Conservation (phyloP, 1,140 invertebrate genomes). For the Drosophila neocordata region DNA sequence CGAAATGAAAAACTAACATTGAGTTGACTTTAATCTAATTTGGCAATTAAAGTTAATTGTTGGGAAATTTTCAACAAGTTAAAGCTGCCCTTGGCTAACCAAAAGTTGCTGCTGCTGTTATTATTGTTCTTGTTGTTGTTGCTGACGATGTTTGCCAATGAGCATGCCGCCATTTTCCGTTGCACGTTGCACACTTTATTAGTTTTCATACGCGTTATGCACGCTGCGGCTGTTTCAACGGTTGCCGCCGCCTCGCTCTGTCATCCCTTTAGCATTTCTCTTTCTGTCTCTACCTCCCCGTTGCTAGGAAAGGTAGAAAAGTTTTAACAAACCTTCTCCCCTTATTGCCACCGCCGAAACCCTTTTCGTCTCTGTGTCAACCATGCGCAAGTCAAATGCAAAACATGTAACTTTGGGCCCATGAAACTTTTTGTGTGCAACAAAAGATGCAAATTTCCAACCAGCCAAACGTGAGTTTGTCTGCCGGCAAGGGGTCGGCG, state of each 20-base stretch:
- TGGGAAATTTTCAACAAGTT: slow-evolving; percentile 37
- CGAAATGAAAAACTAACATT: neutral
- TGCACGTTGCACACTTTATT: slow-evolving; percentile 78
- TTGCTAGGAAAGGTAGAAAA: slow-evolving; percentile 3
- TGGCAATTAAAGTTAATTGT: slow-evolving; percentile 62
- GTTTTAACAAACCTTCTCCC: slow-evolving; percentile 11
- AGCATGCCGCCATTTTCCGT: slow-evolving; percentile 60
- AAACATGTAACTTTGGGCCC: slow-evolving; percentile 65
- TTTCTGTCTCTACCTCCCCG: no score
- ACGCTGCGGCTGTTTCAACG: slow-evolving; percentile 15
- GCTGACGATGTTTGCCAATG: slow-evolving; percentile 72
- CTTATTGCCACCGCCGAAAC: slow-evolving; percentile 4
- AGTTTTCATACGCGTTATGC: slow-evolving; percentile 72
- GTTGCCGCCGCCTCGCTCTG: neutral
- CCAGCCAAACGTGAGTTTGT: slow-evolving; percentile 49
- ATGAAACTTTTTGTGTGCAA: slow-evolving; percentile 32
- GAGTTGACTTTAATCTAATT: slow-evolving; percentile 65
- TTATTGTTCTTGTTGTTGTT: neutral
- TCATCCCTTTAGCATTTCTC: neutral
- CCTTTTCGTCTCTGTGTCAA: slow-evolving; percentile 45
- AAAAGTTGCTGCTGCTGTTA: slow-evolving; percentile 10
- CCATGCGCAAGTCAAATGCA: slow-evolving; percentile 69
- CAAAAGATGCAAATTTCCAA: slow-evolving; percentile 60
- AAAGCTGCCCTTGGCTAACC: slow-evolving; percentile 29
- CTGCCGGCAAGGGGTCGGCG: slow-evolving; percentile 8